These are phyloP conservation scores for Dicrostonyx torquatus DNA, from an alignment of 2,797 vertebrate species.

Conservation along the genomic window DNA sequence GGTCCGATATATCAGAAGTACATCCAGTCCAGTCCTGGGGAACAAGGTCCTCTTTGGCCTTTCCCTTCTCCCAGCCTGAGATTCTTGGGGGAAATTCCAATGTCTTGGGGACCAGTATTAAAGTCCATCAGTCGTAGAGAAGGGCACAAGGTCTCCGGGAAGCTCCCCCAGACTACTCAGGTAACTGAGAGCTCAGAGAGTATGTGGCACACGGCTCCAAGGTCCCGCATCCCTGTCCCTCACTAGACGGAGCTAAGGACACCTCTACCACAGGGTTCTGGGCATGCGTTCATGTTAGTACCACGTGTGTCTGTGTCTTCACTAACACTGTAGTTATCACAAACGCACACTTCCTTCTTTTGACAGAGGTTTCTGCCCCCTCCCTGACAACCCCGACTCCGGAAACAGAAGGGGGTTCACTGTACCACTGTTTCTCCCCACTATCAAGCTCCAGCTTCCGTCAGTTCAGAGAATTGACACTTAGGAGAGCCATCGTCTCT, in stretches of 20 bases:
- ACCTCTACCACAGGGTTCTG: not conserved
- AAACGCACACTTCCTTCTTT: not conserved
- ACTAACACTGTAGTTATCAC: rapidly evolving
- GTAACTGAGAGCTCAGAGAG: not conserved
- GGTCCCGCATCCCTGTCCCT: not conserved
- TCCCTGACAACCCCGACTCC: not conserved
- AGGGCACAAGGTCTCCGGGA: not conserved
- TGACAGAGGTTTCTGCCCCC: not conserved
- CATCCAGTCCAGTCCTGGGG: not conserved
- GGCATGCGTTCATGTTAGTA: too few species aligned
- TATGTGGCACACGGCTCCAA: not conserved
- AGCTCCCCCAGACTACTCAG: not conserved
- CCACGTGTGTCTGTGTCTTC: rapidly evolving
- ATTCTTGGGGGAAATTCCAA: not conserved
- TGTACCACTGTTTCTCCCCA: too few species aligned
- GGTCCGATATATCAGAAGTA: not conserved
- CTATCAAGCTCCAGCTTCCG: not conserved
- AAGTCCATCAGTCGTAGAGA: not conserved
- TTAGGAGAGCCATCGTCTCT: not conserved
- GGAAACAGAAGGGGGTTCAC: not conserved
- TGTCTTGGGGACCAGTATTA: not conserved
- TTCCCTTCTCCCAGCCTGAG: not conserved
- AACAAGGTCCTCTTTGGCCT: not conserved
- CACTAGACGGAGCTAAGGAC: not conserved
- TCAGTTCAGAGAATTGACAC: not conserved